phyloP scores from a whole-genome alignment of 2,888 invertebrate species.

The Pedicia rivosa region DNA sequence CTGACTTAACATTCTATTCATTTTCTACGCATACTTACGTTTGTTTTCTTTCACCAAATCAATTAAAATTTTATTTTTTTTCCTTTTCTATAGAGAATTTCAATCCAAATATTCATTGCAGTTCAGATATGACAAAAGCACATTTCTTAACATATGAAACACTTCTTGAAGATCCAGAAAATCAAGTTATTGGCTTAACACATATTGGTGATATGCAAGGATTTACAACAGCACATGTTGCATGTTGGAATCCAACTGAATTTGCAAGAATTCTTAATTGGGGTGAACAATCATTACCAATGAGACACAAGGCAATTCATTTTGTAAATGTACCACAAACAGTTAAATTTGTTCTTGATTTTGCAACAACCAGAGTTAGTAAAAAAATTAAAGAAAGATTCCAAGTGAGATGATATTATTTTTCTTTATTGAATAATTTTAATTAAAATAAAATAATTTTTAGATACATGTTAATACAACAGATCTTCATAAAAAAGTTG shows the following conservation, averaged over 20 bases:
- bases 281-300: slow-evolving; percentile 68
- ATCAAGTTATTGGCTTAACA: slow-evolving; percentile 57
- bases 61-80: slow-evolving; percentile 1
- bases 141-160: slow-evolving; percentile 59
- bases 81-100: slow-evolving; percentile 37
- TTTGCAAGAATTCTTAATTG: slow-evolving; percentile 53
- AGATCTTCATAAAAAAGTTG: slow-evolving; percentile 41
- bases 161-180: slow-evolving; percentile 54
- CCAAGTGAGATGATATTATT: slow-evolving; percentile 27
- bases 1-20: too few relatives aligned
- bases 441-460: slow-evolving; percentile 15
- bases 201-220: slow-evolving; percentile 55
- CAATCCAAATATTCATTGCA: slow-evolving; percentile 46
- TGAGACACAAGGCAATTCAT: slow-evolving; percentile 64
- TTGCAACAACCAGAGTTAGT: slow-evolving; percentile 49
- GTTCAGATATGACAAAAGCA: slow-evolving; percentile 52
- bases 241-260: slow-evolving; percentile 57
- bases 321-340: slow-evolving; percentile 53
- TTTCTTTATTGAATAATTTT: background rate
- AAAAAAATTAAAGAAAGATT: slow-evolving; percentile 55
- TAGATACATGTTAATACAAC: slow-evolving; percentile 41
- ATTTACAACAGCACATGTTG: slow-evolving; percentile 44
- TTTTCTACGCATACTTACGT: too few relatives aligned
- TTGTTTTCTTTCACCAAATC: background rate
- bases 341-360: slow-evolving; percentile 59